Evolutionary conservation across 53 echinoderm and acorn worm species (phyloP).

Genomic region (Holothuria scabra): DNA sequence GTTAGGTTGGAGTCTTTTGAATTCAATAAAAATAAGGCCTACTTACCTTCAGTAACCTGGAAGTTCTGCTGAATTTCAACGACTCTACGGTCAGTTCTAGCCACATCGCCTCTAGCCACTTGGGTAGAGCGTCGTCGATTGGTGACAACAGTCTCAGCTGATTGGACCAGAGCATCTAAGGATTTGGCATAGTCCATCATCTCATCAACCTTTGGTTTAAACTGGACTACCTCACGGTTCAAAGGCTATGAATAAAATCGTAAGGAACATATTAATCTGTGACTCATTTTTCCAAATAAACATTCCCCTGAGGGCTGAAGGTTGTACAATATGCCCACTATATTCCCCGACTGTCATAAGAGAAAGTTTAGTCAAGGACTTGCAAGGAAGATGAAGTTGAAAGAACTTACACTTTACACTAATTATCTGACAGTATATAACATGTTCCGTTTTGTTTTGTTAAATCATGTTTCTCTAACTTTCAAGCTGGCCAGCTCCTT

Average conservation of each 20-base stretch:
- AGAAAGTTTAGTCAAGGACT: no score
- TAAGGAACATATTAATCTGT: background rate
- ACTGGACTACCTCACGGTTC: constrained; percentile 86
- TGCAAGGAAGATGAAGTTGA: no score
- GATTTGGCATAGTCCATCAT: constrained; percentile 86
- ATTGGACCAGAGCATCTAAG: constrained; percentile 85
- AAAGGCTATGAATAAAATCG: constrained; percentile 62
- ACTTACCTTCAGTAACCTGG: constrained; percentile 94
- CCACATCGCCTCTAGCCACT: constrained; percentile 84
- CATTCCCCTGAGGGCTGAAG: background rate
- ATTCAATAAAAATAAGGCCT: no score
- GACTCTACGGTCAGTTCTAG: constrained; percentile 83
- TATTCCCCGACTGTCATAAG: no score
- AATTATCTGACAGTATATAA: no score
- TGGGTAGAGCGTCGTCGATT: constrained; percentile 87
- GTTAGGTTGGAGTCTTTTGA: no score
- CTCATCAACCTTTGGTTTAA: constrained; percentile 97
- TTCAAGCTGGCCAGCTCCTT: no score
- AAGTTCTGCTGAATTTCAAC: constrained; percentile 96
- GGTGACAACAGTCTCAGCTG: constrained; percentile 91
- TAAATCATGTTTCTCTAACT: no score
- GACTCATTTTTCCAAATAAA: background rate
- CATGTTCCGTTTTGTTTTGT: no score
- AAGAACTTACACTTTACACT: no score
- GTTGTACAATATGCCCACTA: no score